Base-by-base conservation (phyloP, 2,888 invertebrate species). In the Lepidochrysops patricia region DNA sequence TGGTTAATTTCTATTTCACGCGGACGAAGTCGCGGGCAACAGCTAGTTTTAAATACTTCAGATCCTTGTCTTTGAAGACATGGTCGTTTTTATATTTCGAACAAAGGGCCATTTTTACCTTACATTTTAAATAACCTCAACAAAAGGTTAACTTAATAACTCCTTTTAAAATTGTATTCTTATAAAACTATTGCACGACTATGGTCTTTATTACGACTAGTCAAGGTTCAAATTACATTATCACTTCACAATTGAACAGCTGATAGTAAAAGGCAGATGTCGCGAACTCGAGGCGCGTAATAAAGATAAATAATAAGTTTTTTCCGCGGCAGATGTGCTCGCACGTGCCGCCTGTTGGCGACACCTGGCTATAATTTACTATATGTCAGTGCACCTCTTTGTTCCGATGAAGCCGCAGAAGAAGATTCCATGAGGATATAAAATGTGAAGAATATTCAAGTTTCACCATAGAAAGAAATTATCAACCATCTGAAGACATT, bases 261-360 rank as follows among this genome's bases (percentile, higher is more conserved):
- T 70, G 70, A 70, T 67, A 60, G 25, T 56, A 61, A 64, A 72
- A 66, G 68, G 76, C 84, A 86, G 85, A 82, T 84, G 66, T 60
- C 81, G 43, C 43, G 43, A 9, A 23, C 72, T 58, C 70, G 71
- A 76, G 72, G 77, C 75, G 74, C 71, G 75, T 72, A 74, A 74
- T 75, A 77, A 78, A 80, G 75, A 77, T 80, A 79, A 77, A 77
- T 79, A 76, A 76, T 72, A 68, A 73, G 70, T 74, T 70, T 80
- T 82, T 79, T 71, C 67, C 68, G 64, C 69, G 68, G 79, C 88
- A 88, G 88, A 84, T 88, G 88, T 79, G 74, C 72, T 58, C 70
- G 82, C 84, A 84, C 87, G 86, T 82, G 86, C 84, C 80, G 63
- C 59, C 70, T 75, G 72, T 79, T 23, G 69, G 7, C 29, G 29